Evolutionary conservation across 2,113 vertebrate genomes (phyloP).

Genomic region (Nanorana parkeri): DNA sequence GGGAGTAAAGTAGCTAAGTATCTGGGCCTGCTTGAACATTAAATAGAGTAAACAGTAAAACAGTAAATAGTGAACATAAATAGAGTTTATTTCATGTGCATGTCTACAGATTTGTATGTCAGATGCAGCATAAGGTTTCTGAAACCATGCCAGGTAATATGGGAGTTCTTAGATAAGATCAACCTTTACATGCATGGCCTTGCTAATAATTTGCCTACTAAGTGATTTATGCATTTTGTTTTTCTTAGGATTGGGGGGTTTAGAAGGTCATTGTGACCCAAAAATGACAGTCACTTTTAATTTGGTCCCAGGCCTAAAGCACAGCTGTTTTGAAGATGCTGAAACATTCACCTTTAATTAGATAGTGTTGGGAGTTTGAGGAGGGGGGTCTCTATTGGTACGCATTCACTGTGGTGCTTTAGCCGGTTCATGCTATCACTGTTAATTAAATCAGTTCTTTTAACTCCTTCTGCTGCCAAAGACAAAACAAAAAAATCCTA

Average conservation of each 20-base stretch:
- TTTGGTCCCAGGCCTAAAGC: conserved; percentile 45
- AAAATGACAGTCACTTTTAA: conserved; percentile 56
- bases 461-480: not conserved
- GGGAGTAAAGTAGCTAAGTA: no score
- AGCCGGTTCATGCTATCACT: not conserved
- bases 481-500: not conserved
- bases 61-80: no score
- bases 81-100: no score
- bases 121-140: no score
- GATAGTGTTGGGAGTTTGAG: conserved; percentile 24
- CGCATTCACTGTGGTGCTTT: not conserved
- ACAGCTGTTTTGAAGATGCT: conserved; percentile 39
- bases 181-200: not conserved
- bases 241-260: not conserved
- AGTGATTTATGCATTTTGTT: conserved; percentile 8
- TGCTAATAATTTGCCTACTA: not conserved
- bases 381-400: not conserved
- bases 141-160: no score
- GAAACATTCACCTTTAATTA: conserved; percentile 40
- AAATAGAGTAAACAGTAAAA: no score
- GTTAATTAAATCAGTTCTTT: not conserved
- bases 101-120: no score
- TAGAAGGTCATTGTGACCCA: conserved; percentile 52
- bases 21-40: no score
- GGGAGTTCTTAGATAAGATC: not conserved